Base-by-base conservation (phyloP, 2,888 invertebrate species). In the Cetonia aurata region DNA sequence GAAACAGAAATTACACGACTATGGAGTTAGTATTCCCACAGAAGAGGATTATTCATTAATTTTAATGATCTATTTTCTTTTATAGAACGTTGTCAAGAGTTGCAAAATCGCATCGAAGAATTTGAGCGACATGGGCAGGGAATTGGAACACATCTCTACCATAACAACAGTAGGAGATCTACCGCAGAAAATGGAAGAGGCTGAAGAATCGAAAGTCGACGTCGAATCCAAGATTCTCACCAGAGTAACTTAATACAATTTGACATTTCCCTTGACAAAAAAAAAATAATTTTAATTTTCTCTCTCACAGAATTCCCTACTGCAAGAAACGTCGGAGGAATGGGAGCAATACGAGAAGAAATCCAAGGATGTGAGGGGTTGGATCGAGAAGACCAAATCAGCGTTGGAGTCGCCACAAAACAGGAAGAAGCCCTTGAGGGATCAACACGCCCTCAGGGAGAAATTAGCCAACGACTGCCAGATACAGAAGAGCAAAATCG, bases 311-410 rank as follows among this genome's bases (percentile, higher is more conserved):
- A 93, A 93, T 82, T 93, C 94, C 55, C 86, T 96, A 77, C 88
- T 97, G 72, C 94, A 95, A 88, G 97, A 97, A 86, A 91, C 96
- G 66, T 92, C 94, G 57, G 96, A 96, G 83, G 96, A 97, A 86
- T 97, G 97, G 95, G 96, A 96, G 83, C 94, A 97, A 84, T 97
- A 96, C 85, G 96, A 97, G 85, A 93, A 91, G 83, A 97, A 98
- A 84, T 89, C 97, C 83, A 94, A 94, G 83, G 96, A 97, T 78
- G 94, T 95, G 55, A 91, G 91, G 72, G 88, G 89, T 75, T 98
- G 96, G 96, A 90, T 96, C 77, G 96, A 96, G 73, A 96, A 96
- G 80, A 92, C 96, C 8, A 88, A 90, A 75, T 89, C 91, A 75
- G 88, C 90, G 60, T 83, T 96, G 56, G 95, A 95, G 70, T 91